Evolutionary conservation across 2,113 vertebrate species (phyloP), one percentile per base, ranked within the genome.

Genomic region (Glaucidium brasilianum): DNA sequence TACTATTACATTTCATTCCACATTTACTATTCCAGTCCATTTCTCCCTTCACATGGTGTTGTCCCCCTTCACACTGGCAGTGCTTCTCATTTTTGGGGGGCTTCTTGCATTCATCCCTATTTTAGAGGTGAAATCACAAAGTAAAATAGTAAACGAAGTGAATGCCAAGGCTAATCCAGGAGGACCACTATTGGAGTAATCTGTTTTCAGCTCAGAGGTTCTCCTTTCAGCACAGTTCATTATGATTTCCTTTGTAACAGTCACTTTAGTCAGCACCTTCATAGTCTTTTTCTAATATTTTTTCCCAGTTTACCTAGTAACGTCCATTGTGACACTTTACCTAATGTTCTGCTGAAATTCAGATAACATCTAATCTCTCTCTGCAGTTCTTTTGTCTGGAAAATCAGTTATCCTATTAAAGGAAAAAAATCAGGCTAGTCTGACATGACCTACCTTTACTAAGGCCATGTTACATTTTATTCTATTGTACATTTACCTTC

Each of bases 361-460:
- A 94, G 94, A 96, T 97, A 96, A 95, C 87, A 96, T 97, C 95
- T 92, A 87, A 95, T 93, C 92, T 94, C 73, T 64, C 53, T 73
- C 34, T 81, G 43, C 80, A 66, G 84, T 96, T 95, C 96, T 95
- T 97, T 96, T 97, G 96, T 97, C 87, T 96, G 81, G 25, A 90
- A 92, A 93, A 93, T 71, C 41, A 3, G 37, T 43, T 96, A 47
- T 96, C 66, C 27, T 94, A 95, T 96, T 89, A 91, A 91, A 88
- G 67, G 12, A 10, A 10, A 77, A 90, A 87, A 92, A 95, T 86
- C 92, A 37, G 96, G 69, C 90, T 96, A 53, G 22, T 91, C 90
- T 97, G 94, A 96, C 96, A 96, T 94, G 96, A 97, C 95, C 94
- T 92, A 55, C 60, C 66, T 90, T 92, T 69, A 39, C 27, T 84